These are phyloP conservation scores for Chloroceryle amazona DNA, from an alignment of 2,797 vertebrate genomes.

Conservation along the genomic window DNA sequence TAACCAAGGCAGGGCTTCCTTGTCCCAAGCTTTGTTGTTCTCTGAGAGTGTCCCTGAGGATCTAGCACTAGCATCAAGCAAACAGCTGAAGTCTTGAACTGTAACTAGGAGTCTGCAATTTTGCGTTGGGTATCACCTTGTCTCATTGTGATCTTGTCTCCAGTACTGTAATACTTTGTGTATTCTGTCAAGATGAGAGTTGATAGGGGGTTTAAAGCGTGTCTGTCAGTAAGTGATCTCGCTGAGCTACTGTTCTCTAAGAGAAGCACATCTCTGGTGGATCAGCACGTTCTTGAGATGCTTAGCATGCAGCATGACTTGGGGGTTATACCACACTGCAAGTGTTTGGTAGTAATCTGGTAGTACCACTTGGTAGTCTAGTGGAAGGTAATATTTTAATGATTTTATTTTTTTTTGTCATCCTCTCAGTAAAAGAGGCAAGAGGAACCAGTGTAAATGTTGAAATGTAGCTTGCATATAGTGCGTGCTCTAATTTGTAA, in stretches of 20 bases:
- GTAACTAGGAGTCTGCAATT: background rate
- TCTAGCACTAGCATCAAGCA: background rate
- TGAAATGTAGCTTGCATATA: background rate
- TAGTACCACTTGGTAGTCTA: background rate
- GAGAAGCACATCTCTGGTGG: background rate
- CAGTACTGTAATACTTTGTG: background rate
- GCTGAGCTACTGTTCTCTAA: background rate
- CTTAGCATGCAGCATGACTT: background rate
- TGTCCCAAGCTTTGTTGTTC: background rate
- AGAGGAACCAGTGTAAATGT: rapidly evolving
- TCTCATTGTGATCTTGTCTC: background rate
- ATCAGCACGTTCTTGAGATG: background rate
- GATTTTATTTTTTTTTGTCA: background rate
- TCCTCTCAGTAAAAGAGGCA: background rate
- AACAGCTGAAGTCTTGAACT: background rate
- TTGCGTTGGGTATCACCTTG: background rate
- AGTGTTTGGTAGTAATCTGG: background rate
- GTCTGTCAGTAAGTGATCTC: background rate
- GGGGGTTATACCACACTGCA: background rate
- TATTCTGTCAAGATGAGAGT: background rate
- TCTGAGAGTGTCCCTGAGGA: background rate
- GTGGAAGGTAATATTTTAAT: background rate
- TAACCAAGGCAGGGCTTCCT: background rate
- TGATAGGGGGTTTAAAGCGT: background rate
- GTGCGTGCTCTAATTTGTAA: rapidly evolving